Percentiles rank a stretch among this genome's conserved stretches.
Conservation (phyloP, 2,113 vertebrate genomes). For the Maccullochella peelii region DNA sequence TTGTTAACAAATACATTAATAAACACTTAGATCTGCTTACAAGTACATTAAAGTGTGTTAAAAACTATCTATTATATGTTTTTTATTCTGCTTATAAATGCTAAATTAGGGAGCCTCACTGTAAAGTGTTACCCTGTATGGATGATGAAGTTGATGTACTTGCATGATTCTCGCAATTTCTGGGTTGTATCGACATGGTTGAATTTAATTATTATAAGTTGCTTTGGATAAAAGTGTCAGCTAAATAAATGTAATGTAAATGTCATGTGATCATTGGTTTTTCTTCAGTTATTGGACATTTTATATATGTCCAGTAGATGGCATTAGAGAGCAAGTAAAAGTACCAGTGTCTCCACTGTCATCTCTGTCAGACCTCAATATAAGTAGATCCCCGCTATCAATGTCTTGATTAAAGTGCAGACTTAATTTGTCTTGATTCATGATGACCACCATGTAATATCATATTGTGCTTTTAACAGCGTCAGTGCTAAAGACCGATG, state of each 20-base stretch:
- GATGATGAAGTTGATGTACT: too few species aligned
- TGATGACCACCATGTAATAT: neutral
- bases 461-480: neutral
- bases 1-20: neutral
- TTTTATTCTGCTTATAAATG: neutral
- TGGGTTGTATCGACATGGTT: too few species aligned
- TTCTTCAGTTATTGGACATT: neutral
- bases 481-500: too few species aligned
- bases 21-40: neutral
- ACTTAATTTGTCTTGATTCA: neutral
- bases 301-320: slow-evolving; percentile 65
- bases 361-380: neutral
- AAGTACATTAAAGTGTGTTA: neutral
- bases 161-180: too few species aligned
- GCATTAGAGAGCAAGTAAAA: slow-evolving; percentile 53
- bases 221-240: too few species aligned
- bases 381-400: neutral
- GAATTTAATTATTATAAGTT: too few species aligned
- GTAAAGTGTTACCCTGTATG: neutral
- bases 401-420: neutral
- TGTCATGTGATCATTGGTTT: neutral
- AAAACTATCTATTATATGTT: neutral
- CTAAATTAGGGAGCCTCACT: neutral
- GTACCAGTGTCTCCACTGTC: neutral
- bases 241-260: too few species aligned